A percentile compares a stretch with the other conserved stretches of the same genome.
phyloP scores from a whole-genome alignment of 2,797 vertebrate genomes.

The Characodon lateralis region DNA sequence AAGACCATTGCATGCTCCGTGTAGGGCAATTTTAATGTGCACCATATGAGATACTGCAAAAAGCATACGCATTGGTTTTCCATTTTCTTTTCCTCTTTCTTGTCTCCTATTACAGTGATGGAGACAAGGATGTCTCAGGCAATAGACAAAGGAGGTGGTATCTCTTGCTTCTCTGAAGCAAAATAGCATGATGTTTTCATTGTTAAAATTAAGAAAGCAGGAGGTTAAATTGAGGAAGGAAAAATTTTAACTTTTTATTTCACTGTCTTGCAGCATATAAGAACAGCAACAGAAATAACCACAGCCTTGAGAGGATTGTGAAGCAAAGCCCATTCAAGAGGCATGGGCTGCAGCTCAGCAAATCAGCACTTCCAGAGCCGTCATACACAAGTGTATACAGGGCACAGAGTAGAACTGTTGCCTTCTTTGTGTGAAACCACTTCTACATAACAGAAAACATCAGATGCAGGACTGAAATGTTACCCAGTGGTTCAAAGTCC shows the following conservation, averaged over 20 bases:
- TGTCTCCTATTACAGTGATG: conserved; percentile 45
- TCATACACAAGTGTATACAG: background rate
- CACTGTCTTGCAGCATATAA: conserved; percentile 36
- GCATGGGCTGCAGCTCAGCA: background rate
- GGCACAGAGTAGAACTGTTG: too few relatives aligned
- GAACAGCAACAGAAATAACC: background rate
- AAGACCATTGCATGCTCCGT: conserved; percentile 68
- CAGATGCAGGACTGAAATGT: too few relatives aligned
- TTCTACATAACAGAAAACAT: too few relatives aligned
- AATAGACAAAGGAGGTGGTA: conserved; percentile 26
- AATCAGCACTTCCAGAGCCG: background rate
- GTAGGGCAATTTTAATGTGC: conserved; percentile 58
- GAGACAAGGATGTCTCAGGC: conserved; percentile 25
- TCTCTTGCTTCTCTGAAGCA: conserved; percentile 1
- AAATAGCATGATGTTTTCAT: conserved; percentile 27
- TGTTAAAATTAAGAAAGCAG: conserved; percentile 40
- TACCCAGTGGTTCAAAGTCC: too few relatives aligned
- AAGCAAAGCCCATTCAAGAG: background rate
- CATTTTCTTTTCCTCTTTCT: conserved; percentile 40
- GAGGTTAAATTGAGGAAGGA: conserved; percentile 24
- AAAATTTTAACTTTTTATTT: conserved; percentile 31
- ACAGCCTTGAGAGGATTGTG: background rate
- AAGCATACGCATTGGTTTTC: conserved; percentile 50
- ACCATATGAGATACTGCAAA: conserved; percentile 57
- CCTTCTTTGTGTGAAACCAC: too few relatives aligned